Evolutionary conservation across 2,113 vertebrate species (phyloP), one percentile per base, ranked within the genome.

Genomic region (Istiophorus platypterus): DNA sequence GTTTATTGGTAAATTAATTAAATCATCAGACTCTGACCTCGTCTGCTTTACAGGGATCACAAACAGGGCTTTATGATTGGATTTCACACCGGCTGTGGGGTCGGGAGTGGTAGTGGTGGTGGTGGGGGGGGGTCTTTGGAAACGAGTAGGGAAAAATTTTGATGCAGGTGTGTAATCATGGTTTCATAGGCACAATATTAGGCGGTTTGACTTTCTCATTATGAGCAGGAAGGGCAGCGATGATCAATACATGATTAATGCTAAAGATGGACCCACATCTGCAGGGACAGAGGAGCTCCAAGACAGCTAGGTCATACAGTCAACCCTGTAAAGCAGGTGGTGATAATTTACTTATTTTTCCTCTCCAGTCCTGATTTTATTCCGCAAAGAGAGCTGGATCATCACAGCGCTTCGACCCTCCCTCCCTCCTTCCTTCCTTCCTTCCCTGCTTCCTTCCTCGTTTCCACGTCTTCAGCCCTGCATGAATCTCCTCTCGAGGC

Each of bases 231-330:
- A 88, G 88, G 87, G 85, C 89, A 87, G 77, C 0, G 75, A 56
- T 84, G 88, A 90, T 93, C 88, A 79, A 91, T 92, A 89, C 7
- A 69, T 89, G 89, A 91, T 91, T 90, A 89, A 92, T 93, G 87
- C 84, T 83, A 51, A 34, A 69, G 78, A 84, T 85, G 85, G 82
- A 74, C 75, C 73, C 76, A 41, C 78, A 79, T 80, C 62, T 85
- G 86, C 77, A 65, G 84, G 70, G 76, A 73, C 39, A 18, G 56
- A 34, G 63, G 65, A 57, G 81, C 76, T 61, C 64, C 10, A 42
- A 67, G 68, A 61, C 76, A 78, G 76, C 73, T 76, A 83, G 59
- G 37, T 57, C 73, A 34, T 14, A 34, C 56, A 47, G 68, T 29
- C 66, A 45, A 70, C 52, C 31, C 76, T 34, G 51, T 49, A 22